These are phyloP conservation scores for Poecilus cupreus DNA, from an alignment of 2,888 invertebrate genomes.

Conservation along the genomic window DNA sequence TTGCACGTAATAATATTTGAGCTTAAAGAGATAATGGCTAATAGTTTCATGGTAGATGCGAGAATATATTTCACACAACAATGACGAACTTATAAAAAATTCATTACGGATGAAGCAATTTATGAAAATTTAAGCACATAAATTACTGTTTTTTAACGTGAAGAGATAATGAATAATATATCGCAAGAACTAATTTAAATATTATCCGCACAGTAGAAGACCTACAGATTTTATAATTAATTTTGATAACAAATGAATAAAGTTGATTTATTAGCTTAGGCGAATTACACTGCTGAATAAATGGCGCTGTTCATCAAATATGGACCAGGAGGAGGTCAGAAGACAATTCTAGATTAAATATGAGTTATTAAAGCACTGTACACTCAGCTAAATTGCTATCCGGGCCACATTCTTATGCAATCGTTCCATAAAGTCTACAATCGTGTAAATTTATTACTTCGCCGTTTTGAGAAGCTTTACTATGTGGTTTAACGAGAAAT, in stretches of 20 bases:
- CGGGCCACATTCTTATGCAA: slow-evolving; percentile 19
- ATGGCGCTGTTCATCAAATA: slow-evolving; percentile 40
- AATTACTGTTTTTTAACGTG: slow-evolving; percentile 47
- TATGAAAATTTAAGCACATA: slow-evolving; percentile 55
- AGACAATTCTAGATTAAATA: slow-evolving; percentile 40
- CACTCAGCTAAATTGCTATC: slow-evolving; percentile 15
- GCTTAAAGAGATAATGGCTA: background rate
- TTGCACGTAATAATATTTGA: too few species aligned
- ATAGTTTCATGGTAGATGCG: background rate
- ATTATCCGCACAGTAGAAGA: slow-evolving; percentile 38
- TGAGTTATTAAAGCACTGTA: slow-evolving; percentile 33
- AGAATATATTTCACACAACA: slow-evolving; percentile 30
- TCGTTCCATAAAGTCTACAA: background rate
- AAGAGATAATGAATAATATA: slow-evolving; percentile 56
- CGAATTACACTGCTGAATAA: background rate
- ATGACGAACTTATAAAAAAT: slow-evolving; percentile 53
- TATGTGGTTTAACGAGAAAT: slow-evolving; percentile 26
- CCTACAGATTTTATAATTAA: slow-evolving; percentile 51
- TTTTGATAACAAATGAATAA: slow-evolving; percentile 49
- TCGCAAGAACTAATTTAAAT: slow-evolving; percentile 51
- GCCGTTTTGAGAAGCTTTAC: slow-evolving; percentile 26
- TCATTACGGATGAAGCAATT: slow-evolving; percentile 48
- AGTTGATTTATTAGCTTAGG: slow-evolving; percentile 30
- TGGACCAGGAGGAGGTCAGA: background rate
- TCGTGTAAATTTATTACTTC: slow-evolving; percentile 20